Evolutionary conservation across 2,888 invertebrate species (phyloP), one percentile per base, ranked within the genome.

Genomic region (Serrognathus titanus): DNA sequence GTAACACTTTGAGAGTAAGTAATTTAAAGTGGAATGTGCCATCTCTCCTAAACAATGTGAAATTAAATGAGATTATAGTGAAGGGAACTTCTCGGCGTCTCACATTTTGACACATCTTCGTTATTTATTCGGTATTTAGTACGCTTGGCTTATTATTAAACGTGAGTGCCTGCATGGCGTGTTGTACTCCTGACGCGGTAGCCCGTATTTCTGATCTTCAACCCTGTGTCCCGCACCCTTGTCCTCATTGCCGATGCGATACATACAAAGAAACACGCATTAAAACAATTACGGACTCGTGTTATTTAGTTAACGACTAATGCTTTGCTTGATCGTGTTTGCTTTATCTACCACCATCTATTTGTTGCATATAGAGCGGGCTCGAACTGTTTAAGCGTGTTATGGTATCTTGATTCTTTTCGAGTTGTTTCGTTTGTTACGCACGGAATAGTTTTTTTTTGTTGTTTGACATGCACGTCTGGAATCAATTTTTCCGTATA

Each of bases 251-350:
- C 62, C 62, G 63, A 62, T 63, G 63, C 60, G 62, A 64, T 64
- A 62, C 53, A 57, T 60, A 58, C 16, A 43, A 20, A 59, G 59
- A 63, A 63, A 59, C 72, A 73, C 71, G 72, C 71, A 71, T 71
- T 70, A 70, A 73, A 73, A 73, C 73, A 72, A 73, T 73, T 72
- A 72, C 65, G 65, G 64, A 66, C 66, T 67, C 67, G 68, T 68
- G 71, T 67, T 71, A 69, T 71, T 71, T 70, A 66, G 70, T 69
- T 72, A 72, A 72, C 72, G 71, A 68, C 71, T 66, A 70, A 71
- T 71, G 71, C 67, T 51, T 47, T 20, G 51, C 39, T 37, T 13
- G 48, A 46, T 51, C 31, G 48, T 48, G 31, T 38, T 48, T 35
- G 13, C 35, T 43, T 68, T 69, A 71, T 72, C 71, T 64, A 61